Percentiles rank a stretch among this genome's conserved stretches.
Evolutionary conservation across 1,140 invertebrate genomes (phyloP).

Genomic region (Tetraneura akinire): DNA sequence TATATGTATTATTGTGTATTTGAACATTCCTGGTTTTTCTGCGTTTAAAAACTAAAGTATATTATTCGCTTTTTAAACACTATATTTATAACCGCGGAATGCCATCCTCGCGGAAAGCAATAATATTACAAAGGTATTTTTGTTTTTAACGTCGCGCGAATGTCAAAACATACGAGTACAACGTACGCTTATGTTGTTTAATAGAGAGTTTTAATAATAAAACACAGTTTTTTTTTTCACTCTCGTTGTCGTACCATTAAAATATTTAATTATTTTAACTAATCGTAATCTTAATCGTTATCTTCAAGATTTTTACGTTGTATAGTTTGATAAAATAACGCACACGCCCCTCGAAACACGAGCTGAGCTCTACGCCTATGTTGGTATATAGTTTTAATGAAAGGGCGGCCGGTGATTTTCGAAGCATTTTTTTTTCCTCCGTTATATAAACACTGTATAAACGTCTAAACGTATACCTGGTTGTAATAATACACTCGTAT

Average conservation of each 20-base stretch:
- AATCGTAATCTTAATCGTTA: slow-evolving; percentile 48
- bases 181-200: too few species aligned
- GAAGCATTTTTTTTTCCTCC: neutral
- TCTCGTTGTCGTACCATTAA: neutral
- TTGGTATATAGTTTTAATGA: slow-evolving; percentile 36
- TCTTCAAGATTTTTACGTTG: slow-evolving; percentile 13
- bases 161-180: too few species aligned
- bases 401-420: neutral
- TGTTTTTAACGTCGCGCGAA: too few species aligned
- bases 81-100: too few species aligned
- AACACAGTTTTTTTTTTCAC: neutral
- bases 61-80: neutral
- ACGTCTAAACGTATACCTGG: neutral
- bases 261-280: slow-evolving; percentile 27
- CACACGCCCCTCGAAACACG: slow-evolving; percentile 6
- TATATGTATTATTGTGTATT: neutral
- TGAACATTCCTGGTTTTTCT: too few species aligned
- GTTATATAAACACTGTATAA: slow-evolving; percentile 34
- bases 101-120: too few species aligned
- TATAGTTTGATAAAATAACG: slow-evolving; percentile 32
- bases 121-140: too few species aligned
- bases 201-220: too few species aligned
- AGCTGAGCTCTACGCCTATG: too few species aligned
- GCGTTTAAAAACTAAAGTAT: neutral
- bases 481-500: neutral